Evolutionary conservation across 1,140 invertebrate species (phyloP).

Genomic region (Frieseomelitta varia): DNA sequence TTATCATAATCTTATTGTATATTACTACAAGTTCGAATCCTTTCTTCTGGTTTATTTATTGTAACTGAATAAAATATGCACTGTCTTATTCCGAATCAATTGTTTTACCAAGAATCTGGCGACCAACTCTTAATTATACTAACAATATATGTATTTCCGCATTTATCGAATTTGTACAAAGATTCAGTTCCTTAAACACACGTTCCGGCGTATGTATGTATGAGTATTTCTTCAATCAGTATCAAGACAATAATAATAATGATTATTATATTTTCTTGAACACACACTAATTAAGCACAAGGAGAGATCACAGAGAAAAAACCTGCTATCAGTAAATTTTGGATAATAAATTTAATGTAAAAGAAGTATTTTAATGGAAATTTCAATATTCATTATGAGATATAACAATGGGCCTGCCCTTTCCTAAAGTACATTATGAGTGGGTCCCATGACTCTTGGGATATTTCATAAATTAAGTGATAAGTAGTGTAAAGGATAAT

Average conservation of each 20-base stretch:
- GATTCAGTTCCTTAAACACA: slow-evolving; percentile 34
- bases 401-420: slow-evolving; percentile 45
- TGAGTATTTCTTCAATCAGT: slow-evolving; percentile 54
- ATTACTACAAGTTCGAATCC: not conserved
- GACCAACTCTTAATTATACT: slow-evolving; percentile 65
- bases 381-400: slow-evolving; percentile 20
- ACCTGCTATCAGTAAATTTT: slow-evolving; percentile 30
- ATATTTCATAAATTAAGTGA: slow-evolving; percentile 63
- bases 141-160: slow-evolving; percentile 49
- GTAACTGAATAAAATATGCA: slow-evolving; percentile 20
- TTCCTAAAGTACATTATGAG: slow-evolving; percentile 58
- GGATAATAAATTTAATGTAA: slow-evolving; percentile 12
- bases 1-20: not conserved
- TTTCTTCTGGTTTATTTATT: not conserved
- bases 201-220: slow-evolving; percentile 33
- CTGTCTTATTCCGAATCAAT: slow-evolving; percentile 56
- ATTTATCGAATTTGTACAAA: slow-evolving; percentile 52
- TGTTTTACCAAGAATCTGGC: slow-evolving; percentile 64
- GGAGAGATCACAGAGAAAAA: slow-evolving; percentile 41
- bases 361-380: slow-evolving; percentile 24
- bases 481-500: slow-evolving; percentile 55
- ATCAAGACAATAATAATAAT: slow-evolving; percentile 20
- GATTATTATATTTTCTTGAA: slow-evolving; percentile 23
- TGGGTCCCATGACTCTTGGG: slow-evolving; percentile 65
- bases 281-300: slow-evolving; percentile 39